Evolutionary conservation across 2,113 vertebrate species (phyloP).

Genomic region (Coracopsis vasa): DNA sequence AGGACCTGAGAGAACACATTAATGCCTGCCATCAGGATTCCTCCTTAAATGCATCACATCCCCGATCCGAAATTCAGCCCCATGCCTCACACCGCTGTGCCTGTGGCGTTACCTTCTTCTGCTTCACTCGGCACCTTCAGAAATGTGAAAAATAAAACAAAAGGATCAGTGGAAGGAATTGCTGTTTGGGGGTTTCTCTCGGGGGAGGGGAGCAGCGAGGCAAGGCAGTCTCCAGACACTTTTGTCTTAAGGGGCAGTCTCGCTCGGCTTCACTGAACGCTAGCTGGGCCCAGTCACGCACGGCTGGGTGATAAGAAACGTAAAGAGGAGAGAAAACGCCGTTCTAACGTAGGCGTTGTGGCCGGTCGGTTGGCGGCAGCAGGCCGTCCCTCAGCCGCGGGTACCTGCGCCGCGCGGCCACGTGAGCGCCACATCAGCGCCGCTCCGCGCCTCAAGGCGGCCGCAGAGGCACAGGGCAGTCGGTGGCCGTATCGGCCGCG

Average conservation of each 20-base stretch:
- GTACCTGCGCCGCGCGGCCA: conserved; percentile 73
- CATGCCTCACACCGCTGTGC: background rate
- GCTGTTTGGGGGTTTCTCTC: background rate
- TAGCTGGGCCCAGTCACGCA: background rate
- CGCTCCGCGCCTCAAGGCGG: background rate
- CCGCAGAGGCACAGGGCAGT: background rate
- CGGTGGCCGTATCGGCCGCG: background rate
- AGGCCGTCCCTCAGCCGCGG: background rate
- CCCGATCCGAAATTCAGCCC: background rate
- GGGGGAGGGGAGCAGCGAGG: background rate
- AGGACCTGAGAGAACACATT: background rate
- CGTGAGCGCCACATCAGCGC: conserved; percentile 76
- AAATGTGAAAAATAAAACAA: background rate
- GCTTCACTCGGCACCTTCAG: no score
- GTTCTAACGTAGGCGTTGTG: background rate
- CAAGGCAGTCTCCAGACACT: background rate
- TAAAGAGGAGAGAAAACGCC: background rate
- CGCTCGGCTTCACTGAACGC: background rate
- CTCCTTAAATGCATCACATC: background rate
- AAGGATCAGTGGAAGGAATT: background rate
- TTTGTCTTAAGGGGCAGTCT: background rate
- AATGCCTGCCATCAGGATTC: background rate
- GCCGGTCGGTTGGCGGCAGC: background rate
- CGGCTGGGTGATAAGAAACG: background rate
- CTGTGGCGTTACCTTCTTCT: background rate